Base-by-base conservation (phyloP, 1,140 invertebrate species). In the Goniozus legneri region DNA sequence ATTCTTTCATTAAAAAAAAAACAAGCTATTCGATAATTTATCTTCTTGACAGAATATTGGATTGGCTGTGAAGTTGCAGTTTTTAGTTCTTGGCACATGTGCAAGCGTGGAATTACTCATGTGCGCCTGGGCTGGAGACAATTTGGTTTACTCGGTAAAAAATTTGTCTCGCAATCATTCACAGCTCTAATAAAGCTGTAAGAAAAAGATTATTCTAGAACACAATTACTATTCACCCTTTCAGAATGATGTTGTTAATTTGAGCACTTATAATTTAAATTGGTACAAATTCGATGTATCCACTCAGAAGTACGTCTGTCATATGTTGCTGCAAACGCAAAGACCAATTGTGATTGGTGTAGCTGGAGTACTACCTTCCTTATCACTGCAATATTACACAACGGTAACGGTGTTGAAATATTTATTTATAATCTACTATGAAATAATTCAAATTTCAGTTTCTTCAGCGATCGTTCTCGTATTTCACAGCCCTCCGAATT, bases 401-500 rank as follows among this genome's bases (percentile, higher is more conserved):
- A 48, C 44, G 14, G 51, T 52, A 49, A 14, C 24, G n/a, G n/a
- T n/a, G 21, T 30, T 16, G 21, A 34, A 22, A 10, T 16, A 19
- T 36, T 14, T n/a, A n/a, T n/a, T 30, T 33, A 20, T 0, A 20
- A 8, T 21, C 24, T 18, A 21, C 15, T n/a, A 36, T 20, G 15
- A 27, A 3, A 1, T 21, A 13, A 34, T 24, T 31, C 27, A 18
- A 39, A 16, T 52, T 50, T 21, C 15, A 57, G 52, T 56, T 56
- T 47, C 15, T 56, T 2, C 32, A 47, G 2, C 48, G 39, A 12
- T 47, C 57, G 15, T 45, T 69, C 56, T 39, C 67, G 79, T 80
- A 85, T 84, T 67, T 84, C 81, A 56, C 84, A 84, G 36, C 16
- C 18, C 10, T 50, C 18, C 16, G 31, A 24, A 24, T 50, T 22